Base-by-base conservation (phyloP, 2,797 vertebrate genomes). In the Pipistrellus kuhlii region DNA sequence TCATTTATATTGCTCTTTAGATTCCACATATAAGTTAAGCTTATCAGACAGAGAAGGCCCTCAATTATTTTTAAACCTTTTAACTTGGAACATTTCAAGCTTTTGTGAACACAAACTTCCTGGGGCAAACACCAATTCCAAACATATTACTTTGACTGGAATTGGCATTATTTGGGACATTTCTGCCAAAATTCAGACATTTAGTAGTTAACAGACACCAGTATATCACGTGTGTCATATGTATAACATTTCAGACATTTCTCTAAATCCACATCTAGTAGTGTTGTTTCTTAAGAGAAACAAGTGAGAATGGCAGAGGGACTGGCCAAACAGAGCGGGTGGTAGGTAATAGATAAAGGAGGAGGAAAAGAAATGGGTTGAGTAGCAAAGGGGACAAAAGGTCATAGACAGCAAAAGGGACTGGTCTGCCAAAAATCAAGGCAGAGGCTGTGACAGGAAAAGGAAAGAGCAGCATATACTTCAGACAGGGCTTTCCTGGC, bases 1-100 rank as follows among this genome's bases (percentile, higher is more conserved):
- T 48, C 18, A 51, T 76, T 48, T 75, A 75, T 75, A 51, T 32
- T 51, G 46, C n/a, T 76, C 72, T 76, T 51, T n/a, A 76, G 73
- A 76, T 76, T 32, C 46, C 46, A 76, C 73, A 76, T 76, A 53
- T 53, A 76, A 53, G 11, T 32, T 20, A 76, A 53, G 12, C 51
- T 32, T 20, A 48, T 76, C 46, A 48, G 27, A 48, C 27, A n/a
- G 30, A 48, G 46, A 32, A 76, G 48, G 17, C 9, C 44, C 46
- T 51, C 44, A n/a, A 30, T 51, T n/a, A 75, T 68, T 88, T 94
- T 93, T 93, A 75, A 96, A 46, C 25, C 48, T 78, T 85, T 41
- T 17, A 59, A 57, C 5, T 11, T 85, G 55, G 21, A 44, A 84
- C 41, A 92, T 57, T 62, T 93, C n/a, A 93, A 78, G 51, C 9